Base-by-base conservation (phyloP, 2,113 vertebrate species). In the Vulpes lagopus region DNA sequence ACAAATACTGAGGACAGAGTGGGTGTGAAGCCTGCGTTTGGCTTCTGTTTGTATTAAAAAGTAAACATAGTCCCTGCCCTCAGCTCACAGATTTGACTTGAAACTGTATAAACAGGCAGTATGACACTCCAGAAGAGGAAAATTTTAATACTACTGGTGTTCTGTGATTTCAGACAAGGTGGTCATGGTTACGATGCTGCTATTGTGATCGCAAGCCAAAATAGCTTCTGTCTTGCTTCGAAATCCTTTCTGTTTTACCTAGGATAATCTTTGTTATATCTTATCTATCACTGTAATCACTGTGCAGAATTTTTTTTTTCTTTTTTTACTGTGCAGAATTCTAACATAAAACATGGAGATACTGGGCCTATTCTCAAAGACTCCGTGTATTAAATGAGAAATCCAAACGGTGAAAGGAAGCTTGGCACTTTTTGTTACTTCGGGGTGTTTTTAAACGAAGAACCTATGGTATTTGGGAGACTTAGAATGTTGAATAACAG, bases 1-100 rank as follows among this genome's bases (percentile, higher is more conserved):
- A 84, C 89, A 97, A 87, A 96, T 96, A 94, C 0, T 79, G 86
- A 95, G 86, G 83, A 89, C 86, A 93, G 69, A 95, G 86, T 92
- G 49, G 57, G 60, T 93, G 38, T 0, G 0, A 81, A 89, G 84
- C 53, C 69, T 85, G 96, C 95, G 64, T 85, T 57, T 69, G 64
- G 64, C 57, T 94, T 97, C 71, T 93, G 89, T 94, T 96, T 88
- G 43, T 65, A 67, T 64, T 93, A 86, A 89, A 91, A 78, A 93
- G 89, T 95, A 95, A 95, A 79, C 71, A 16, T 22, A 76, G 76
- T 76, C 53, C 22, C 55, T 69, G 20, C 32, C 76, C 76, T 97
- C 62, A 57, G 69, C 84, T 92, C 49, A 59, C 49, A 79, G n/a
- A 14, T 74, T 97, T 0, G 0, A 69, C 59, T 82, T 84, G 82